Base-by-base conservation (phyloP, 2,797 vertebrate genomes). In the Anableps anableps region DNA sequence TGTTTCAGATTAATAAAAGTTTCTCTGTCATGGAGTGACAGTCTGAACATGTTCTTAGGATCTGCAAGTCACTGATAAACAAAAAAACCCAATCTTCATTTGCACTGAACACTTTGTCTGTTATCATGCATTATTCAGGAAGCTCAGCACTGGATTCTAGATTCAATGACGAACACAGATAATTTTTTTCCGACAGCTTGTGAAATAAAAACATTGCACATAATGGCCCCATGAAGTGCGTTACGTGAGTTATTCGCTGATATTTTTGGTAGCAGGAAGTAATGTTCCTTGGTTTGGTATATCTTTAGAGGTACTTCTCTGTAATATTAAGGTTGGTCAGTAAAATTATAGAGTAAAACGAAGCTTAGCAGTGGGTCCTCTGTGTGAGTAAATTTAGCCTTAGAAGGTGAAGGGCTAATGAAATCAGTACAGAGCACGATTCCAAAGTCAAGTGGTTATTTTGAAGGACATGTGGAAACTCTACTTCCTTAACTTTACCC, bases 391-490 rank as follows among this genome's bases (percentile, higher is more conserved):
- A 82, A 88, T 87, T 84, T 85, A 89, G 75, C 43, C 70, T 84
- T 50, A 72, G 81, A 91, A 89, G 88, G 91, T 90, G 82, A 72
- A 62, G 55, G 75, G 83, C 88, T 85, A 86, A 79, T 87, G 50
- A 83, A 84, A 72, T 79, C 75, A 84, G 72, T 71, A 55, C 74
- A 13, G 23, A 72, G 62, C 53, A 76, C 78, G 86, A 77, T 72
- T 75, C 83, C 87, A 83, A 85, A 80, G 84, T 86, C 74, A 86
- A 92, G 79, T 62, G 88, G 89, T 88, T 86, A 86, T 77, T 76
- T 36, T 47, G 58, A 80, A 70, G 55, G 53, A 78, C 85, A 75
- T 47, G 43, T 60, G 73, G 68, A 75, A 80, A 38, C 66, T 41
- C n/a, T 51, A 41, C 36, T 73, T 74, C 71, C 34, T 50, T 75